Evolutionary conservation across 2,797 vertebrate genomes (phyloP).

Genomic region (Pagetopsis macropterus): DNA sequence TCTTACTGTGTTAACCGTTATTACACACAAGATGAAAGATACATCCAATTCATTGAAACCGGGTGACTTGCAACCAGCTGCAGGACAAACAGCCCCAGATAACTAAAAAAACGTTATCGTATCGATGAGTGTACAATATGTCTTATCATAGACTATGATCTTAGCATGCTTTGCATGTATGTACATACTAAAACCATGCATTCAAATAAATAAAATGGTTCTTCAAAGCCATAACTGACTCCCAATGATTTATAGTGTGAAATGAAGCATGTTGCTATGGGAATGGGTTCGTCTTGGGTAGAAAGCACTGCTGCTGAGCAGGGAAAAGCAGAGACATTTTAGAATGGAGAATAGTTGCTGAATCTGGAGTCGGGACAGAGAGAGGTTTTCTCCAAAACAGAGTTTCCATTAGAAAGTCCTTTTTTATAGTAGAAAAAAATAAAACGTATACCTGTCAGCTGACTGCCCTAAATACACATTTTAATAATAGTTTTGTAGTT

Average conservation of each 20-base stretch:
- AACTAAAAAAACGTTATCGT: not conserved
- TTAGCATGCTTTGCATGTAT: conserved; percentile 38
- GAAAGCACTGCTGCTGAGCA: not conserved
- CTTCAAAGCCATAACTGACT: conserved; percentile 32
- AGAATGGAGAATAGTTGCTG: not conserved
- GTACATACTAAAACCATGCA: conserved; percentile 35
- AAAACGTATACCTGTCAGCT: no score
- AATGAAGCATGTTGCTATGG: conserved; percentile 41
- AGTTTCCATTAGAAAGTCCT: no score
- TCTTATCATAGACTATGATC: conserved; percentile 18
- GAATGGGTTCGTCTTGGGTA: conserved; percentile 3
- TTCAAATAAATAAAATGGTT: conserved; percentile 61
- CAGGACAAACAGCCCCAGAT: not conserved
- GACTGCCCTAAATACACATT: no score
- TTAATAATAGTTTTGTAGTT: no score
- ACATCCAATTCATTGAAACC: conserved; percentile 30
- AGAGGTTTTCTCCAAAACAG: no score
- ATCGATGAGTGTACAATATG: conserved; percentile 31
- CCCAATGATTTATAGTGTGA: conserved; percentile 43
- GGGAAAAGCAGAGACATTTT: not conserved
- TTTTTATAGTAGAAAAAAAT: no score
- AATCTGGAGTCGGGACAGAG: not conserved
- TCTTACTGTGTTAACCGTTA: conserved; percentile 16
- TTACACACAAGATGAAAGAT: conserved; percentile 16
- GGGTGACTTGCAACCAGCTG: conserved; percentile 3